Conservation (phyloP, 2,888 invertebrate species). For the Abscondita cerata region DNA sequence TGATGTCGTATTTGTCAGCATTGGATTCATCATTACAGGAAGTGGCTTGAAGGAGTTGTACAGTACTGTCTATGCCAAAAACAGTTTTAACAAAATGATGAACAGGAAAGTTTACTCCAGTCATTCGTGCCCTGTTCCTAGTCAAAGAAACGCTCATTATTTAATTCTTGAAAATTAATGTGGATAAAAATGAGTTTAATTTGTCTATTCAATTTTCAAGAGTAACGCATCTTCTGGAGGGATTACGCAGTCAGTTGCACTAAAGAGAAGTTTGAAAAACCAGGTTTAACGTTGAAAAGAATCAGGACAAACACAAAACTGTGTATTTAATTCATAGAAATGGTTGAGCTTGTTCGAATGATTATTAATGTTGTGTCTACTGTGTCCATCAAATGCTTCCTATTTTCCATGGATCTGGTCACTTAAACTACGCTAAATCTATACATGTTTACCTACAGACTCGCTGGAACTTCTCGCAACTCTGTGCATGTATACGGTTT, state of each 20-base stretch:
- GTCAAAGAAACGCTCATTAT: conserved; percentile 42
- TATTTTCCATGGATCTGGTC: too few species aligned
- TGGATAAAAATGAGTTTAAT: conserved; percentile 43
- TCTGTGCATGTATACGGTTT: too few species aligned
- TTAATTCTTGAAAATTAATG: conserved; percentile 38
- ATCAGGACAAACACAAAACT: too few species aligned
- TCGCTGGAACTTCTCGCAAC: too few species aligned
- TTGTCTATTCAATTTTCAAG: conserved; percentile 31
- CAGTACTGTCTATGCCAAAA: conserved; percentile 38
- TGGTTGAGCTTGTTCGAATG: too few species aligned
- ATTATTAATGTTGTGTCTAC: too few species aligned
- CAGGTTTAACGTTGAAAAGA: conserved; percentile 44
- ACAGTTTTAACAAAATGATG: conserved; percentile 45
- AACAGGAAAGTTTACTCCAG: conserved; percentile 47
- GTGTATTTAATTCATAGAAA: too few species aligned
- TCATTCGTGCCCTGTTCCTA: conserved; percentile 46
- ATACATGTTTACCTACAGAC: too few species aligned
- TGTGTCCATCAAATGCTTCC: too few species aligned
- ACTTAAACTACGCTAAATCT: too few species aligned
- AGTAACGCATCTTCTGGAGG: conserved; percentile 43
- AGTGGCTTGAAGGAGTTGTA: conserved; percentile 45
- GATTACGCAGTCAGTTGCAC: conserved; percentile 46
- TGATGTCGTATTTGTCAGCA: conserved; percentile 52
- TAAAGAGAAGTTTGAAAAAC: conserved; percentile 42
- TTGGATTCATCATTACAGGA: conserved; percentile 53